A percentile compares a stretch with the other conserved stretches of the same genome.
These are phyloP conservation scores for Macrosiphum euphorbiae DNA, from an alignment of 2,888 invertebrate species.

Conservation along the genomic window DNA sequence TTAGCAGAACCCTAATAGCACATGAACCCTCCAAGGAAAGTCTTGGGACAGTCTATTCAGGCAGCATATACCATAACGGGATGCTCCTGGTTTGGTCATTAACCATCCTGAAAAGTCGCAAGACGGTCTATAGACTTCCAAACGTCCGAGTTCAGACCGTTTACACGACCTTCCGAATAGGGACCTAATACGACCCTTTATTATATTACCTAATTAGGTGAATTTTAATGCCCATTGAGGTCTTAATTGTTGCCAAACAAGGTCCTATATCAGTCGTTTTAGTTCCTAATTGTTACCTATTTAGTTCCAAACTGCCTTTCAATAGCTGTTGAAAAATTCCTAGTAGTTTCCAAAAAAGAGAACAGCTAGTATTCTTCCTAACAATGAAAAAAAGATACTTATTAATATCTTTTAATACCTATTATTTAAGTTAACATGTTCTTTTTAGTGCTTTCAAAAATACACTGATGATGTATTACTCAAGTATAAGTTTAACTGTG, in stretches of 20 bases:
- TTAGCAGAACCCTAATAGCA: no score
- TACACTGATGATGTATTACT: not conserved
- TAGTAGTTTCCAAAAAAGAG: not conserved
- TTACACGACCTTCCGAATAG: no score
- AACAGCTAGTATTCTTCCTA: not conserved
- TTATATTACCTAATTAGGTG: no score
- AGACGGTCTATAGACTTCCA: constrained; percentile 23
- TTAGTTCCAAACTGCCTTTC: not conserved
- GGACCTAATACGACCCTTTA: no score
- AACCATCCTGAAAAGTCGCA: not conserved
- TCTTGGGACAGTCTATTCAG: not conserved
- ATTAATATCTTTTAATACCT: not conserved
- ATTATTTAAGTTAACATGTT: not conserved
- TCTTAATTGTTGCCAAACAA: not conserved
- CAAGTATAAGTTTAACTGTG: not conserved
- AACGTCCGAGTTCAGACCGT: not conserved
- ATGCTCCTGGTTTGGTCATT: no score
- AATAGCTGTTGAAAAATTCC: not conserved
- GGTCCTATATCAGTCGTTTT: not conserved
- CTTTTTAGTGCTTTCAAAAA: not conserved
- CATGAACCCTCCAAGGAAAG: not conserved
- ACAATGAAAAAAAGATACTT: not conserved
- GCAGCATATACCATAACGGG: not conserved
- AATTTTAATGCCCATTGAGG: no score
- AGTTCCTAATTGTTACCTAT: not conserved